phyloP scores from a whole-genome alignment of 2,113 vertebrate species.

The Paracanthobrama guichenoti region DNA sequence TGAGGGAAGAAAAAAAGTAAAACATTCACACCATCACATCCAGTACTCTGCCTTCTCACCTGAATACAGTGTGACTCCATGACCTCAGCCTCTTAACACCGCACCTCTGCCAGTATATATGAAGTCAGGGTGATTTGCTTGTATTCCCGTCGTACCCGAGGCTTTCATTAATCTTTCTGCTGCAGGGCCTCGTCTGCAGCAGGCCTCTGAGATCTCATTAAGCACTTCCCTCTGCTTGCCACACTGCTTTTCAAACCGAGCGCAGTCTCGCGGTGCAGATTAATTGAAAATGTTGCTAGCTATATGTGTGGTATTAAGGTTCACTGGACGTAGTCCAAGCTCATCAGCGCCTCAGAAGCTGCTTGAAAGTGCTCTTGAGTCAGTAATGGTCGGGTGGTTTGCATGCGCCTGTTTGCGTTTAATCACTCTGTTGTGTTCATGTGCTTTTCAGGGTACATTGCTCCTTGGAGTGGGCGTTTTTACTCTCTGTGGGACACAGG shows the following conservation, averaged over 20 bases:
- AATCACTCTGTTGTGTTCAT: constrained; percentile 36
- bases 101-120: not conserved
- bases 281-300: constrained; percentile 40
- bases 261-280: constrained; percentile 41
- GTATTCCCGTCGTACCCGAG: constrained; percentile 18
- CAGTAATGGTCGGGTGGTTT: constrained; percentile 21
- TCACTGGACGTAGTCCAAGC: constrained; percentile 45
- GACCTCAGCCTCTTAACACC: constrained; percentile 17
- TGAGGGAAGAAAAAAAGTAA: too few species aligned
- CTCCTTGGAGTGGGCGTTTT: constrained; percentile 98
- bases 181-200: not conserved
- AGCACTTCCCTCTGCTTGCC: constrained; percentile 28
- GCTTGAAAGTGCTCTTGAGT: constrained; percentile 28
- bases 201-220: constrained; percentile 58
- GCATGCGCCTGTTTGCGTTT: constrained; percentile 11
- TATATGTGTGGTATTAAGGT: constrained; percentile 36
- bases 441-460: constrained; percentile 87
- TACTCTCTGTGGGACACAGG: constrained; percentile 98
- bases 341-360: constrained; percentile 21
- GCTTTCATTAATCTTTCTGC: constrained; percentile 51
- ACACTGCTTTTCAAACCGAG: constrained; percentile 36
- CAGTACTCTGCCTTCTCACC: not conserved
- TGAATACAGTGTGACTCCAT: not conserved
- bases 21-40: not conserved
- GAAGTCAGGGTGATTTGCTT: constrained; percentile 28